Evolutionary conservation across 2,888 invertebrate genomes (phyloP), one percentile per base, ranked within the genome.

Genomic region (Plagodis pulveraria): DNA sequence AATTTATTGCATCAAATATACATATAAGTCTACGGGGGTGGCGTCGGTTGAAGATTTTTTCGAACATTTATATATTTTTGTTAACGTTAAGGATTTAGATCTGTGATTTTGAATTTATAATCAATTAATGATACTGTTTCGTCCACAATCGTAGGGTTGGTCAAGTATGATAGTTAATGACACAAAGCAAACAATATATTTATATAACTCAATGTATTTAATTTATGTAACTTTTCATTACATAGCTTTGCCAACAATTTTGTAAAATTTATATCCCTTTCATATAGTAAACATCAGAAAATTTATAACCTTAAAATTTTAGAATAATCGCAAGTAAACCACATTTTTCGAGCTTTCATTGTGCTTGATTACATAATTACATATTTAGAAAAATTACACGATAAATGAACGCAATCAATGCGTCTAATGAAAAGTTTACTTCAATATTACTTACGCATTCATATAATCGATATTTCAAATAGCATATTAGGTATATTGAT

Each of bases 231-330:
- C 76, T 79, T 70, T 74, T 74, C 68, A 77, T 77, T 78, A 80
- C 79, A 80, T 76, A 71, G 62, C 69, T 77, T 69, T 77, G 76
- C 75, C 73, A 80, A 80, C 80, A 77, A 75, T 74, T 77, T 77
- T 76, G 74, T 79, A 77, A 80, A 80, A 76, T 76, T 74, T 77
- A 78, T 68, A 78, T 68, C 71, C 77, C 76, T 75, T 69, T 74
- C 69, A 67, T 77, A 77, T 73, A 78, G 73, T 80, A 79, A 75
- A 80, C 77, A 77, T 78, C 77, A 75, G 77, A 80, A 78, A 78
- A 76, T 68, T 59, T 72, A 72, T 74, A 71, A 70, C 65, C 73
- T 69, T 76, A 71, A 74, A 73, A 70, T 64, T 73, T 74, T 77
- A 80, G 70, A 73, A 70, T 74, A 77, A 69, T 72, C 69, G 69